Conservation (phyloP, 2,888 invertebrate species). For the Artemia sinica region DNA sequence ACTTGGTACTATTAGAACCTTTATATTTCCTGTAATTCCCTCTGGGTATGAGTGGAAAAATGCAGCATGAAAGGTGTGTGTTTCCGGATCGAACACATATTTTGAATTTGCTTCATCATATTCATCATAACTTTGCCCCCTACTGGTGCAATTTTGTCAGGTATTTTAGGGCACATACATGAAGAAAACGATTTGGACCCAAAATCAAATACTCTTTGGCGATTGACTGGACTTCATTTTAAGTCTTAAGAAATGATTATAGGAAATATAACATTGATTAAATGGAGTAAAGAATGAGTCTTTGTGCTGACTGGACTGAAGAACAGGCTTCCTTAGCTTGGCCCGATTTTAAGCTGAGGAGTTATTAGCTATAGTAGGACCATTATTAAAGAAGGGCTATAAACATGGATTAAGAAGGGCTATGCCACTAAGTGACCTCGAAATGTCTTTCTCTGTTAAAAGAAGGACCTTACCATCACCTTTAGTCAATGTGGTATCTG, state of each 20-base stretch:
- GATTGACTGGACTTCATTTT: too few species aligned
- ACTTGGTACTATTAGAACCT: neutral
- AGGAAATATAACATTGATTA: too few species aligned
- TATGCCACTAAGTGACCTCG: conserved; percentile 60
- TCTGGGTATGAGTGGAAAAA: neutral
- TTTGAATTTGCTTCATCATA: neutral
- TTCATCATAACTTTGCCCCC: neutral
- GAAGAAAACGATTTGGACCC: too few species aligned
- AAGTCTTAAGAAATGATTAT: too few species aligned
- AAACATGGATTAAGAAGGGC: conserved; percentile 51
- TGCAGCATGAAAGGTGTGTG: neutral
- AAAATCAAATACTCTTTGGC: too few species aligned
- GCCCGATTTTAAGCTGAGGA: too few species aligned
- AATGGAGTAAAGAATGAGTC: too few species aligned
- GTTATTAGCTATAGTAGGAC: too few species aligned
- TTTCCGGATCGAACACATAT: neutral
- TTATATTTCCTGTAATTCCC: neutral
- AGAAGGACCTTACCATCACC: conserved; percentile 45
- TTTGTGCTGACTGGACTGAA: too few species aligned
- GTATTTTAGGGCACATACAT: too few species aligned
- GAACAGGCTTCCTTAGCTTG: too few species aligned
- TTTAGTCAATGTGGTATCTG: conserved; percentile 35
- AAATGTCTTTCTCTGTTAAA: conserved; percentile 34
- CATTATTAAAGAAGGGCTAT: conserved; percentile 32
- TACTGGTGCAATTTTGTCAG: too few species aligned